These are phyloP conservation scores for Taeniopygia guttata DNA, from an alignment of 2,797 vertebrate genomes.

Conservation along the genomic window DNA sequence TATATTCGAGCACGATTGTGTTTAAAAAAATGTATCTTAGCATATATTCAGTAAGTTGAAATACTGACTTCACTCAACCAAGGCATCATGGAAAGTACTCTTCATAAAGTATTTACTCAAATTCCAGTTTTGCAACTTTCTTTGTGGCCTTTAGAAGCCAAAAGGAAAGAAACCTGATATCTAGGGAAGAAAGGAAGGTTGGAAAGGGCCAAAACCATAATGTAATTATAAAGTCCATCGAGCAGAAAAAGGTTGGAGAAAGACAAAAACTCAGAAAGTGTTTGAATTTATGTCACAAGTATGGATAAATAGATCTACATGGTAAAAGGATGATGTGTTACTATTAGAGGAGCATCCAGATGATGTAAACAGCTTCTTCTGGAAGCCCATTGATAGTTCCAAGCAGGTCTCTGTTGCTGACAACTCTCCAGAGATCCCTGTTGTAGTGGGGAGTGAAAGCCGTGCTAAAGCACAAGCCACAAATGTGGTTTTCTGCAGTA, in stretches of 20 bases:
- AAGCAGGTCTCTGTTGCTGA: neutral
- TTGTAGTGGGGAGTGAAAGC: accelerated
- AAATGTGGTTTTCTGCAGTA: neutral
- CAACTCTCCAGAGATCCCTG: neutral
- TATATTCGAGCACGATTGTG: neutral
- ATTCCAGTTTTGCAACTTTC: conserved; percentile 45
- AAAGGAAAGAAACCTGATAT: conserved; percentile 25
- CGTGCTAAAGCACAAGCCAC: neutral
- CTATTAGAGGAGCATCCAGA: neutral
- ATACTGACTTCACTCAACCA: neutral
- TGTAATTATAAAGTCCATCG: neutral
- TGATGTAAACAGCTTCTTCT: neutral
- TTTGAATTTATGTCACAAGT: neutral
- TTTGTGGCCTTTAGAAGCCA: neutral
- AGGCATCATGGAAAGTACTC: neutral
- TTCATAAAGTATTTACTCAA: conserved; percentile 33
- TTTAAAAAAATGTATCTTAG: neutral
- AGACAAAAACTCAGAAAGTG: neutral
- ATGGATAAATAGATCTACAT: neutral
- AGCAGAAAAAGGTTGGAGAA: neutral
- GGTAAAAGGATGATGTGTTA: neutral
- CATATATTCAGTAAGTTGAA: neutral
- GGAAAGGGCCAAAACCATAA: neutral
- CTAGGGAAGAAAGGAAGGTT: neutral
- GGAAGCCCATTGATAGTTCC: neutral